Evolutionary conservation across 2,113 vertebrate species (phyloP), one percentile per base, ranked within the genome.

Genomic region (Ceuthmochares aereus): DNA sequence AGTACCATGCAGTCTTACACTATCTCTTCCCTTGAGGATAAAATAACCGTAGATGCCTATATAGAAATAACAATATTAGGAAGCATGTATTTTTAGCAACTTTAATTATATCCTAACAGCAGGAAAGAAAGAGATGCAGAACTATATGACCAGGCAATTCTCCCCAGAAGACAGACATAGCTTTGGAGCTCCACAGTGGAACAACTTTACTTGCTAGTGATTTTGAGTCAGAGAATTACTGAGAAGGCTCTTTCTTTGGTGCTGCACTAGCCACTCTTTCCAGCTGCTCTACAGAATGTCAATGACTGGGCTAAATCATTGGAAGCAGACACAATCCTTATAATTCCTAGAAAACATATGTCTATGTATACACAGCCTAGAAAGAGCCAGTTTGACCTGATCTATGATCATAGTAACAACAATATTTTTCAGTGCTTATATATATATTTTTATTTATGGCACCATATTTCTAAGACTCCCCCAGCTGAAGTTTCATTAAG

Each of bases 91-190:
- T 96, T 96, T 96, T 95, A 96, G 95, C 62, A 87, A 82, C 80
- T 93, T 94, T 93, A 96, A 97, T 96, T 95, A 93, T 90, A 93
- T 90, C 75, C 77, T 72, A 93, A 73, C 93, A 96, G 88, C 83
- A 90, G 90, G 94, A 93, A 78, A 87, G 60, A 91, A n/a, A 75
- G 87, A 76, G 27, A 78, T 29, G n/a, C 76, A 89, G 43, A 89
- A 78, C 23, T 0, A 0, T 29, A 60, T 0, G 0, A 84, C 30
- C 56, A 76, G n/a, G 40, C 76, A 93, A 26, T 42, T 92, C 86
- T 93, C 76, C 83, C 54, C 49, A 68, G 52, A 84, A 90, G 47
- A 90, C 72, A 92, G 68, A 60, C 30, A 0, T 1, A 1, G 55
- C 45, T 84, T 60, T 2, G 4, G 86, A 93, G 58, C 60, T 82